Evolutionary conservation across 2,888 invertebrate genomes (phyloP).

Genomic region (Scaptomyza reducta): DNA sequence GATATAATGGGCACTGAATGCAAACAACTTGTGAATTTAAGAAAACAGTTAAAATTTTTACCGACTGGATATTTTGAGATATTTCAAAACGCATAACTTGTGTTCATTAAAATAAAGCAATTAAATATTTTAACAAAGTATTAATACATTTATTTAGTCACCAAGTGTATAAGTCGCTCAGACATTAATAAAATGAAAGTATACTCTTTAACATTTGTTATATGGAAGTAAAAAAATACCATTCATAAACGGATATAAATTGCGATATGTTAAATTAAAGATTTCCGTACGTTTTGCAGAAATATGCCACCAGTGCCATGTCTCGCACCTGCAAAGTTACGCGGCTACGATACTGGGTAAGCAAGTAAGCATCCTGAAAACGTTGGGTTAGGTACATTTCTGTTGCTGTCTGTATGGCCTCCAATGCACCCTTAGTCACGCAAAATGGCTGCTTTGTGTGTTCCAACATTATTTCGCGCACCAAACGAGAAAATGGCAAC

Average conservation of each 20-base stretch:
- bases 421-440: slow-evolving; percentile 83
- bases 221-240: too few species aligned
- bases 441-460: slow-evolving; percentile 30
- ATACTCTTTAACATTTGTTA: too few species aligned
- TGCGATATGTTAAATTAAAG: background rate
- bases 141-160: slow-evolving; percentile 3
- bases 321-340: slow-evolving; percentile 85
- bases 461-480: slow-evolving; percentile 83
- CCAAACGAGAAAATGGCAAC: slow-evolving; percentile 83
- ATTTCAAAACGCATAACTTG: too few species aligned
- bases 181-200: too few species aligned
- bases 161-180: background rate
- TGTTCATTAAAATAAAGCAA: too few species aligned
- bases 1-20: slow-evolving; percentile 59
- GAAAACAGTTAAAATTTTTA: background rate
- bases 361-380: slow-evolving; percentile 84
- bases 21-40: slow-evolving; percentile 26
- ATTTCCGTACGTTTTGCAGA: slow-evolving; percentile 39
- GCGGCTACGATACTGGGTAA: slow-evolving; percentile 84
- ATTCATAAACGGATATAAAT: too few species aligned
- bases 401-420: slow-evolving; percentile 85
- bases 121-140: background rate
- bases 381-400: slow-evolving; percentile 85
- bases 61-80: too few species aligned
- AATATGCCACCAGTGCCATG: slow-evolving; percentile 81